Conservation (phyloP, 2,888 invertebrate genomes). For the Pollenia labialis region DNA sequence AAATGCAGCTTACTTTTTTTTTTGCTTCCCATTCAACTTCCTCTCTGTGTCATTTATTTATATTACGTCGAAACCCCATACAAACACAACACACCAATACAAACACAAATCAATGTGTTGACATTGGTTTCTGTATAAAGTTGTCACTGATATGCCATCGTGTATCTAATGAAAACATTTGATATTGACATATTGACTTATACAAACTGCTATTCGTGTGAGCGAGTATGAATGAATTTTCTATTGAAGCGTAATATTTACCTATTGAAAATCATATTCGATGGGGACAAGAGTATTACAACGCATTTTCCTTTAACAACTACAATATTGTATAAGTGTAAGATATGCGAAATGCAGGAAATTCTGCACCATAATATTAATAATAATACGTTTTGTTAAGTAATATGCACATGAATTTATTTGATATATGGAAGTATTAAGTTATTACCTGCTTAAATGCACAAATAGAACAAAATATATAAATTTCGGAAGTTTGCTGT, state of each 20-base stretch:
- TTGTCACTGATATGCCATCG: constrained; percentile 33
- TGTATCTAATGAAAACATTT: constrained; percentile 65
- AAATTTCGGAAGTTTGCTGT: no score
- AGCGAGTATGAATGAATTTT: constrained; percentile 3
- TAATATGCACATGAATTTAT: neutral
- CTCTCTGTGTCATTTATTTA: neutral
- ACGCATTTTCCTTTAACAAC: neutral
- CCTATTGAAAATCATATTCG: neutral
- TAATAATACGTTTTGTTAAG: neutral
- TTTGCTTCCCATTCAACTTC: neutral
- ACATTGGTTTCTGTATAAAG: constrained; percentile 43
- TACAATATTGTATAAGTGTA: neutral
- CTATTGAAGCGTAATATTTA: constrained; percentile 29
- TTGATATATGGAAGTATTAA: no score
- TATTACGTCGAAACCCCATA: neutral
- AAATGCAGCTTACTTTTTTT: constrained; percentile 5
- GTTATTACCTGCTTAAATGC: no score
- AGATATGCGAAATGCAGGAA: no score
- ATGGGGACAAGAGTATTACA: constrained; percentile 11
- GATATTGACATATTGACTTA: constrained; percentile 65
- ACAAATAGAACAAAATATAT: no score
- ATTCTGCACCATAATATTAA: neutral
- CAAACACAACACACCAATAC: neutral
- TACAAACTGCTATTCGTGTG: neutral
- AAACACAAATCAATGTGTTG: constrained; percentile 32